Evolutionary conservation across 2,797 vertebrate species (phyloP).

Genomic region (Linurgus olivaceus): DNA sequence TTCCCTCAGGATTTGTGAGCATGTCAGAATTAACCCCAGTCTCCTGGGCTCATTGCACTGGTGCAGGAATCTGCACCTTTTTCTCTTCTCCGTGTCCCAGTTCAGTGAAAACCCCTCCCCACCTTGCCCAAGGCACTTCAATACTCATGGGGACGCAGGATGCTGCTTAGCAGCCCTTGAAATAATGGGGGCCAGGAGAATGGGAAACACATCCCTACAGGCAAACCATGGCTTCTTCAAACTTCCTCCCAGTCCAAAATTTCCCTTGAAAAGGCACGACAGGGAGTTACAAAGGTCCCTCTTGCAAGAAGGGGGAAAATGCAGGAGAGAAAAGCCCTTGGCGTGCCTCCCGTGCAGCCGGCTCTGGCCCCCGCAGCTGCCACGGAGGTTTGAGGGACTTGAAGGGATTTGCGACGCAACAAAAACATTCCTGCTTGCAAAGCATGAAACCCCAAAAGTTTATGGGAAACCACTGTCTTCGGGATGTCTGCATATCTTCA

Average conservation of each 20-base stretch:
- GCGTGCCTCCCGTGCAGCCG: accelerated
- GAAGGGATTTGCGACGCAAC: slow-evolving; percentile 44
- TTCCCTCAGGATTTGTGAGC: background rate
- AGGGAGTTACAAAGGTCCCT: background rate
- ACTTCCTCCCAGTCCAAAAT: background rate
- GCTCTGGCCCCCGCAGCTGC: background rate
- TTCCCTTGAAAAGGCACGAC: background rate
- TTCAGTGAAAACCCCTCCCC: background rate
- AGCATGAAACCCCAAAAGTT: slow-evolving; percentile 71
- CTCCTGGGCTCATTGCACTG: background rate
- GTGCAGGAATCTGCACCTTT: background rate
- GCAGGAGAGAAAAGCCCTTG: background rate
- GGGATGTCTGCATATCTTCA: slow-evolving; percentile 71
- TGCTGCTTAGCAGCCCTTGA: background rate
- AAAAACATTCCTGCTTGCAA: slow-evolving; percentile 70
- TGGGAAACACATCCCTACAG: background rate
- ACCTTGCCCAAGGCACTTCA: background rate
- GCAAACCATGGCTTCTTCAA: background rate
- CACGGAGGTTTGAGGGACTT: background rate
- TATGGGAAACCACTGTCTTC: slow-evolving; percentile 74
- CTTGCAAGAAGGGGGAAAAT: background rate
- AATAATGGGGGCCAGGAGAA: background rate
- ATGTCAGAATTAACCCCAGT: accelerated
- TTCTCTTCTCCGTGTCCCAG: background rate
- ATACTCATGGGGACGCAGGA: accelerated